Percentiles rank a stretch among this genome's conserved stretches.
phyloP scores from a whole-genome alignment of 2,113 vertebrate species.

The Cacatua alba region DNA sequence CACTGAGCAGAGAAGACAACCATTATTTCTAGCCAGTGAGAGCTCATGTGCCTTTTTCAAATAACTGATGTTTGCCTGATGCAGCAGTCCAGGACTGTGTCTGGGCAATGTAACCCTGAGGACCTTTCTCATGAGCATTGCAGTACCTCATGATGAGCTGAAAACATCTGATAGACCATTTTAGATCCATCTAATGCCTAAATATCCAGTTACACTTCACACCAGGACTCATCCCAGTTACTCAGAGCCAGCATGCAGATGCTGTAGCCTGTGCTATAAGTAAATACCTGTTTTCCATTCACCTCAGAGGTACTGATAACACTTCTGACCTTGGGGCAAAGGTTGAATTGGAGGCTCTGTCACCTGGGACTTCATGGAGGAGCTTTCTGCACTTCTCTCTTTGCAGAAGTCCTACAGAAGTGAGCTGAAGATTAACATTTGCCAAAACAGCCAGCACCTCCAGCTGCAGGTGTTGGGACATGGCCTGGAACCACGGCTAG shows the following conservation, averaged over 20 bases:
- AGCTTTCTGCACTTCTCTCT: background rate
- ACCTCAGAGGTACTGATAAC: background rate
- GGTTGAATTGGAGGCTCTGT: background rate
- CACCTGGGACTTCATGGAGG: background rate
- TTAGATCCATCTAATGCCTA: background rate
- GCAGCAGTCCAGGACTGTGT: background rate
- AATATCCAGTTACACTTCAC: background rate
- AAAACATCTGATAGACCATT: background rate
- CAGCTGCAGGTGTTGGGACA: constrained; percentile 74
- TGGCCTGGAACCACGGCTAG: constrained; percentile 82
- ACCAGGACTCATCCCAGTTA: background rate
- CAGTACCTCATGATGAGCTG: background rate
- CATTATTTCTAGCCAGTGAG: background rate
- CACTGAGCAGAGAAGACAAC: background rate
- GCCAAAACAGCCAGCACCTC: constrained; percentile 75
- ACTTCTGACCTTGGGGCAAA: background rate
- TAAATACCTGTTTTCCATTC: background rate
- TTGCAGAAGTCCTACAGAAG: constrained; percentile 82
- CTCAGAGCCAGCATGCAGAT: background rate
- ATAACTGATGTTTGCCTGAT: background rate
- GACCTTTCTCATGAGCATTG: too few relatives aligned
- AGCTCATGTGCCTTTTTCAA: background rate
- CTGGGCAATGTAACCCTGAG: background rate
- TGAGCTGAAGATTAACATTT: constrained; percentile 73
- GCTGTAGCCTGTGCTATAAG: background rate